Conservation (phyloP, 2,888 invertebrate genomes). For the Melipona bicolor region DNA sequence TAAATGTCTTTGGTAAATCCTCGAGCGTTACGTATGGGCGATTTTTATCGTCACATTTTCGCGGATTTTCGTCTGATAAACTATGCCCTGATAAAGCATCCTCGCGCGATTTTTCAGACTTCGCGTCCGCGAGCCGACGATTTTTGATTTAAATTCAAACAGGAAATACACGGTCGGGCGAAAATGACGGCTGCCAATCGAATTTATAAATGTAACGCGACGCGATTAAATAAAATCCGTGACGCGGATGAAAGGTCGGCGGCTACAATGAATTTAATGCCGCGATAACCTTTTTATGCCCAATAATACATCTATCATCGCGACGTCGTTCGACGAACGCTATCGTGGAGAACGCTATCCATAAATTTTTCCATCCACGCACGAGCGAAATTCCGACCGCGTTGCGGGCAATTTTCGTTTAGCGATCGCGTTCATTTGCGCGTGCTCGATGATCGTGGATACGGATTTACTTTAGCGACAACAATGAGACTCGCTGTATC, state of each 20-base stretch:
- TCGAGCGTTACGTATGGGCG: no score
- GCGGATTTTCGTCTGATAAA: no score
- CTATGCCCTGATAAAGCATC: no score
- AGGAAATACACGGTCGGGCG: not conserved
- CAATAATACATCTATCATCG: conserved; percentile 45
- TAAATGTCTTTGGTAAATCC: no score
- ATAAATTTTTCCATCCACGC: conserved; percentile 32
- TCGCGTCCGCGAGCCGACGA: no score
- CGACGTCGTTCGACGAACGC: conserved; percentile 28
- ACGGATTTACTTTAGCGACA: not conserved
- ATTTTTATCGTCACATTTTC: not conserved
- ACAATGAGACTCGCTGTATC: not conserved
- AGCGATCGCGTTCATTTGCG: conserved; percentile 31
- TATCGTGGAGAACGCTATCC: conserved; percentile 3
- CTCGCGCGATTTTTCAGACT: no score
- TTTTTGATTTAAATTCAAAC: conserved; percentile 12
- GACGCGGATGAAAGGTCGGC: conserved; percentile 12
- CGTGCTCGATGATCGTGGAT: not conserved
- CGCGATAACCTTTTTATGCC: conserved; percentile 23
- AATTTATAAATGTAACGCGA: conserved; percentile 30
- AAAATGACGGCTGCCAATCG: conserved; percentile 14
- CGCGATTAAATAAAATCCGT: conserved; percentile 35
- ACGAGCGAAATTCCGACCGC: conserved; percentile 19
- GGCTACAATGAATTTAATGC: conserved; percentile 40
- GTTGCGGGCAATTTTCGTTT: conserved; percentile 33